Evolutionary conservation across 2,113 vertebrate genomes (phyloP), one percentile per base, ranked within the genome.

Genomic region (Ceuthmochares aereus): DNA sequence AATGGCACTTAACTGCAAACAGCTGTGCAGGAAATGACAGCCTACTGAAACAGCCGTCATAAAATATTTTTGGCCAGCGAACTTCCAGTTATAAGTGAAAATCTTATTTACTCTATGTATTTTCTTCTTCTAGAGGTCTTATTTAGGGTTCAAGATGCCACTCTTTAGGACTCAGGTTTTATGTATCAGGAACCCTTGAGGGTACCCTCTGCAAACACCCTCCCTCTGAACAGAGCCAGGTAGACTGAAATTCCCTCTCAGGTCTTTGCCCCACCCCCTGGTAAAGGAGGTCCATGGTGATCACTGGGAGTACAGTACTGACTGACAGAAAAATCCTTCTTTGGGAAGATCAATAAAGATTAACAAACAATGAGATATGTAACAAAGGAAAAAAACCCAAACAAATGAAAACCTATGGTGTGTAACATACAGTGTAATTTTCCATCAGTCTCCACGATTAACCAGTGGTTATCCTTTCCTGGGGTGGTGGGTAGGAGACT

Each of bases 1-100:
- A 94, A 81, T n/a, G 11, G 16, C 17, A 12, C 78, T 70, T 97
- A 89, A 96, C 92, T 93, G 78, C 84, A 87, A 96, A 91, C 95
- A 92, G 90, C 55, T 89, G 97, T 95, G 64, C 94, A 97, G 97
- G 97, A 98, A 98, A 97, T 98, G 96, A 81, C 96, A 93, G 80
- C 93, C 93, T 94, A 78, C 87, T 89, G 94, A 66, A 96, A 94
- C 95, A 95, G 83, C 95, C 58, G 45, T 89, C 1, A 2, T 82
- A 84, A 93, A 92, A 42, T 75, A 79, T 22, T 89, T 96, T 88
- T 86, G 93, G 55, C 67, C 75, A 60, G 69, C 60, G 79, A 88
- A 68, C 58, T 94, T 94, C 58, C 52, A 91, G 45, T 92, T 89
- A 9, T 18, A 79, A 87, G 49, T 82, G 47, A 73, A 91, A 91